Base-by-base conservation (phyloP, 2,113 vertebrate species). In the Notarius quadriscutis region DNA sequence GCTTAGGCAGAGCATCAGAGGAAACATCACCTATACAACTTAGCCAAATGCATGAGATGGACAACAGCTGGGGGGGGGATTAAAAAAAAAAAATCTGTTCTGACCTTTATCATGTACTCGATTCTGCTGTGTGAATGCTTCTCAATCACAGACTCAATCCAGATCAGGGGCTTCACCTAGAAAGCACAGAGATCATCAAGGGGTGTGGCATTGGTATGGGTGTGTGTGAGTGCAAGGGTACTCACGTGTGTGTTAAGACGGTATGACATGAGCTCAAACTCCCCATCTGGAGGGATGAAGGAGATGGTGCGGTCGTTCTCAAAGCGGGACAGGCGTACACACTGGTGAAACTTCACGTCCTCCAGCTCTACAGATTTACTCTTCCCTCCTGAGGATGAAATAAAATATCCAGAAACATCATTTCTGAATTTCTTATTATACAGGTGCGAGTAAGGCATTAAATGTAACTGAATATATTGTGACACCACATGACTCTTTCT, bases 101-200 rank as follows among this genome's bases (percentile, higher is more conserved):
- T 41, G 48, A 98, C 98, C 97, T 99, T 99, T 89, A 99, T 98
- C 98, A 99, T 99, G 94, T 98, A 99, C 93, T 99, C 98, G 0
- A 99, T 99, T 71, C 98, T 97, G 93, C 98, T 99, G 94, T 99
- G 98, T 69, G 98, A 99, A 91, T 99, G 98, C 90, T 99, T 99
- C 91, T 99, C 98, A 12, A 99, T 99, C 86, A 99, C 98, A 0
- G 97, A 99, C 91, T 99, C 98, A 4, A 99, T 99, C 98, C 98
- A 99, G 92, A 99, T 99, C 90, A 99, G 90, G 0, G 98, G 98
- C 91, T 99, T 99, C 57, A 99, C 98, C 98, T 99, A 84, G 3
- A 91, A 10, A 20, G 84, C 1, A 74, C 9, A 72, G 17, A 27
- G 57, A 18, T 60, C 78, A 81, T 20, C n/a, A 58, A 51, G 57